Conservation (phyloP, 2,888 invertebrate genomes). For the Cheilosia impressa region DNA sequence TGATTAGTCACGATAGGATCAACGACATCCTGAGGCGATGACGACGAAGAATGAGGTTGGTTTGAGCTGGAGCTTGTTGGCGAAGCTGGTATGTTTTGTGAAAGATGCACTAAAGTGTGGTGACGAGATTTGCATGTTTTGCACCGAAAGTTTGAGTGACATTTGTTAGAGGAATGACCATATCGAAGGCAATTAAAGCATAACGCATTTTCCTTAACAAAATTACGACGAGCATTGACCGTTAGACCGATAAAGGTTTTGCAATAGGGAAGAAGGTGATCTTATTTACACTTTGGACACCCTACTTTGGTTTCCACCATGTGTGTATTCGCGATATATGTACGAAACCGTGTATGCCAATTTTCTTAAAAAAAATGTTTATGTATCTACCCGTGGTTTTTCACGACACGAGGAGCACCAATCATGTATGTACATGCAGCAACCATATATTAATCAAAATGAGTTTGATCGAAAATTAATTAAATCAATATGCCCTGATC, state of each 20-base stretch:
- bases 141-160: conserved; percentile 17
- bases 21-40: background rate
- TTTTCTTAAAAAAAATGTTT: too few species aligned
- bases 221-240: conserved; percentile 18
- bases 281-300: conserved; percentile 19
- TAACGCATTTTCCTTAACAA: conserved; percentile 8
- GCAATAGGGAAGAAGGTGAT: background rate
- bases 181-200: conserved; percentile 28
- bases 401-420: too few species aligned
- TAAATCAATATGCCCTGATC: too few species aligned
- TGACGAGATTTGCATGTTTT: conserved; percentile 2
- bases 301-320: conserved; percentile 9
- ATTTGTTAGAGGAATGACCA: conserved; percentile 21
- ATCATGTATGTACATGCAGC: too few species aligned
- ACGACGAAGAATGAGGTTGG: background rate
- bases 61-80: too few species aligned
- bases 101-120: background rate
- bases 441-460: too few species aligned
- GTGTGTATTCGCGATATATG: background rate
- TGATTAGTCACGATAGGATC: background rate
- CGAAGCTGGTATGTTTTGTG: too few species aligned
- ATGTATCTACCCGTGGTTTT: too few species aligned
- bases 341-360: too few species aligned
- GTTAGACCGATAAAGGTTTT: background rate
- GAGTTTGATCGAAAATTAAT: too few species aligned